These are phyloP conservation scores for Actinia tenebrosa DNA, from an alignment of 64 coral and sea anemone genomes.

Conservation along the genomic window DNA sequence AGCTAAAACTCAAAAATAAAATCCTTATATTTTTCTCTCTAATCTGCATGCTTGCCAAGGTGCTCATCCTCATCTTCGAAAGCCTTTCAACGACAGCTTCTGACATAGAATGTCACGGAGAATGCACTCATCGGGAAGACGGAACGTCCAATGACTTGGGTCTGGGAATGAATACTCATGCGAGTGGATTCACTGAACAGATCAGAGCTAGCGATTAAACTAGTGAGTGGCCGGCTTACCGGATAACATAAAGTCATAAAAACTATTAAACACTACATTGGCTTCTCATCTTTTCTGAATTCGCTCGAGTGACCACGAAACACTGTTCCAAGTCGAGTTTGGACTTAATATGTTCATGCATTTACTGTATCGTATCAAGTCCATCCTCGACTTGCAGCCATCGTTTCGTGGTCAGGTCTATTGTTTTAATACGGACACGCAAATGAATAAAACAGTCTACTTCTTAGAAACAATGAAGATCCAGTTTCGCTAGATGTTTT, in stretches of 20 bases:
- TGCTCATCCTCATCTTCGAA: no score
- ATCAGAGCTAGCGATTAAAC: no score
- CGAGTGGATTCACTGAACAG: neutral
- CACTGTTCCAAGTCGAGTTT: no score
- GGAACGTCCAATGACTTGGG: neutral
- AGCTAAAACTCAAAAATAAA: constrained; percentile 7
- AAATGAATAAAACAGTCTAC: neutral
- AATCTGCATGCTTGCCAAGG: neutral
- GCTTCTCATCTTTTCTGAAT: neutral
- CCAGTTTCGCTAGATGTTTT: neutral
- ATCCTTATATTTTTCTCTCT: neutral
- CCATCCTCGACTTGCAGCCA: no score
- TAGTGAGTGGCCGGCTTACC: neutral
- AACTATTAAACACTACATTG: neutral
- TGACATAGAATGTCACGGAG: no score
- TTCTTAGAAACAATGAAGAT: neutral
- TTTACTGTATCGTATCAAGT: no score
- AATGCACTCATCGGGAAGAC: no score
- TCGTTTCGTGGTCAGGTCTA: neutral
- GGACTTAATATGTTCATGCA: no score
- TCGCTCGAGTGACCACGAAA: no score
- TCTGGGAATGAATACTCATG: neutral
- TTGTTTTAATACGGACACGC: neutral
- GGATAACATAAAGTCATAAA: neutral
- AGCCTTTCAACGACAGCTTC: no score